Base-by-base conservation (phyloP, 2,888 invertebrate species). In the Mythimna albipuncta region DNA sequence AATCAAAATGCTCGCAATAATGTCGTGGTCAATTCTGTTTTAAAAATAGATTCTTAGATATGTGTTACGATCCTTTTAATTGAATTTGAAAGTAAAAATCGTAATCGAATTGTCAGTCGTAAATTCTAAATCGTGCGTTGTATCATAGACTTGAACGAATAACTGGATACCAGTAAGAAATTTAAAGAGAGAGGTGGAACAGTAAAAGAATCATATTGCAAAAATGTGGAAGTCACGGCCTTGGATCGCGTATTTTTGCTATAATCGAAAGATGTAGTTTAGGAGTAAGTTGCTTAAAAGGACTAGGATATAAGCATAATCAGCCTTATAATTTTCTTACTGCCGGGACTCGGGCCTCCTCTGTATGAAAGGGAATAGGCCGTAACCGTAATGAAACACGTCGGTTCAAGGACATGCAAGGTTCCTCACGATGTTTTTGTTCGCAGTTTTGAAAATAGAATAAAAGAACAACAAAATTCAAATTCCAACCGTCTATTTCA, bases 401-500 rank as follows among this genome's bases (percentile, higher is more conserved):
- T 47, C 16, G 47, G 47, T 47, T 6, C 47, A 47, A 47, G 16
- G 16, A 16, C 47, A 47, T 47, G 47, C 47, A 16, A 16, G 16
- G 6, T 16, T 16, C 47, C 47, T 47, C 1, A 47, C 47, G 47
- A 16, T 16, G 11, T 47, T 47, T 47, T 47, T 16, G 47, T 47
- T 16, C 16, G 6, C 47, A 5, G 47, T 47, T 47, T 47, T 47
- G 47, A 47, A 47, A 47, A 47, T 47, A 47, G 47, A 47, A 0
- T 16, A 47, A 57, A 32, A 58, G 5, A 58, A 58, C 9, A 4
- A 58, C 58, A 35, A 35, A n/a, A 5, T 35, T 32, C 13, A 21
- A 61, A 21, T 41, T 21, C 44, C 11, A 65, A 6, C 35, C 11
- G 32, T 65, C 19, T 59, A 32, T 75, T 75, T 62, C 64, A 57